phyloP scores from a whole-genome alignment of 1,140 invertebrate genomes.

The Caerostris extrusa region DNA sequence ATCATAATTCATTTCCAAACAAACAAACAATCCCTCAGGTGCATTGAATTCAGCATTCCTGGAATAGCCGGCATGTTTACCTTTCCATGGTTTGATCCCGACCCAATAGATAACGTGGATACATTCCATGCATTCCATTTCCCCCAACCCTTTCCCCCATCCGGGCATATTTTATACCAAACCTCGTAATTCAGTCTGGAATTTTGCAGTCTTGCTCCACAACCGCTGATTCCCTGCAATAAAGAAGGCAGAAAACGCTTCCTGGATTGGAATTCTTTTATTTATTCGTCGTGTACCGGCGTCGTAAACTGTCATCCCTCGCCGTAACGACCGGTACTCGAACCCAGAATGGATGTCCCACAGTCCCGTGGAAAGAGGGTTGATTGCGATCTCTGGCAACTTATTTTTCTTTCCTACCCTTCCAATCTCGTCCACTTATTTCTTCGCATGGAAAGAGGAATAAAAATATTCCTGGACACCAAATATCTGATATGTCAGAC shows the following conservation, averaged over 20 bases:
- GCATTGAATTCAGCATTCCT: neutral
- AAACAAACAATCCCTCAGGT: too few relatives aligned
- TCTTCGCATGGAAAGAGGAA: neutral
- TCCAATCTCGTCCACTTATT: neutral
- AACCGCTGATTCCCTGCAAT: neutral
- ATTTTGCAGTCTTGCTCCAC: neutral
- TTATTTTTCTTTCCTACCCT: neutral
- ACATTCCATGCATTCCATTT: neutral
- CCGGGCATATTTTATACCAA: neutral
- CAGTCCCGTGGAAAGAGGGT: neutral
- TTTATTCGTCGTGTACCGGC: slow-evolving; percentile 11
- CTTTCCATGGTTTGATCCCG: neutral
- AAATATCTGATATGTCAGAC: neutral
- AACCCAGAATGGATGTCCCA: slow-evolving; percentile 6
- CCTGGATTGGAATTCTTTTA: slow-evolving; percentile 28
- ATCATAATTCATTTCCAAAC: too few relatives aligned
- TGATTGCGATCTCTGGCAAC: neutral
- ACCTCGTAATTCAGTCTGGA: neutral
- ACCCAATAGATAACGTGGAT: neutral
- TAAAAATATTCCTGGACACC: neutral
- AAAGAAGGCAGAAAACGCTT: neutral
- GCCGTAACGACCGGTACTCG: neutral
- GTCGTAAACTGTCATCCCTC: slow-evolving; percentile 29
- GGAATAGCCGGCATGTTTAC: neutral
- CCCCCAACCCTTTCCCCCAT: neutral